phyloP scores from a whole-genome alignment of 2,113 vertebrate genomes.

The Pleuronectes platessa region DNA sequence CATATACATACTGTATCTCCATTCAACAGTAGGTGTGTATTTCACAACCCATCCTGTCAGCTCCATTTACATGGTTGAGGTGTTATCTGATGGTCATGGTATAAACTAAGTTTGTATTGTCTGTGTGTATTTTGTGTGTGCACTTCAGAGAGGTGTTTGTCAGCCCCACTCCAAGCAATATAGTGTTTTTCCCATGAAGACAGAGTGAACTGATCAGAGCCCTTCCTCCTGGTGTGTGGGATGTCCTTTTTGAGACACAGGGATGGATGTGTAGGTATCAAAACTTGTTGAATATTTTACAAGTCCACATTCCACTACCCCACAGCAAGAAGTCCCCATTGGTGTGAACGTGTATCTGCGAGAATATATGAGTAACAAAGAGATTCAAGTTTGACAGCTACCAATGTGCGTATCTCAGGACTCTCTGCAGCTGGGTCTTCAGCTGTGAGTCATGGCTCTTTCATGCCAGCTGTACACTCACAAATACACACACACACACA shows the following conservation, averaged over 20 bases:
- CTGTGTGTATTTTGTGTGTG: neutral
- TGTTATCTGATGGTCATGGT: constrained; percentile 43
- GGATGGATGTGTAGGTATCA: constrained; percentile 42
- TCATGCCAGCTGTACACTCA: constrained; percentile 50
- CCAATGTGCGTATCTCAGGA: constrained; percentile 48
- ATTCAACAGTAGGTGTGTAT: constrained; percentile 37
- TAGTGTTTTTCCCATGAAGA: constrained; percentile 34
- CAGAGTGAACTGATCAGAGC: constrained; percentile 43
- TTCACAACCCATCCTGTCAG: constrained; percentile 30
- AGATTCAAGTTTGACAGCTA: constrained; percentile 59
- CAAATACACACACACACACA: constrained; percentile 17
- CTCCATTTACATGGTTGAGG: constrained; percentile 39
- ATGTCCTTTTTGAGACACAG: constrained; percentile 46
- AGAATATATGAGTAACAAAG: constrained; percentile 12
- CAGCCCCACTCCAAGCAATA: constrained; percentile 1
- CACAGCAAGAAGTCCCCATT: constrained; percentile 48
- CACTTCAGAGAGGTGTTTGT: neutral
- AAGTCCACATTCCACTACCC: constrained; percentile 49
- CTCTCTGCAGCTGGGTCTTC: constrained; percentile 49
- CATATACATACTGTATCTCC: neutral
- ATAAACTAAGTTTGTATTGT: neutral
- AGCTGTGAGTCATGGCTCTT: constrained; percentile 45
- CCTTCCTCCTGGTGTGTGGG: constrained; percentile 32
- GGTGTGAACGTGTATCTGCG: constrained; percentile 33
- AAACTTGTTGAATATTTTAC: constrained; percentile 71